Percentiles rank a stretch among this genome's conserved stretches.
These are phyloP conservation scores for Umimayanthus kanabou DNA, from an alignment of 92 coral and sea anemone species.

Conservation along the genomic window DNA sequence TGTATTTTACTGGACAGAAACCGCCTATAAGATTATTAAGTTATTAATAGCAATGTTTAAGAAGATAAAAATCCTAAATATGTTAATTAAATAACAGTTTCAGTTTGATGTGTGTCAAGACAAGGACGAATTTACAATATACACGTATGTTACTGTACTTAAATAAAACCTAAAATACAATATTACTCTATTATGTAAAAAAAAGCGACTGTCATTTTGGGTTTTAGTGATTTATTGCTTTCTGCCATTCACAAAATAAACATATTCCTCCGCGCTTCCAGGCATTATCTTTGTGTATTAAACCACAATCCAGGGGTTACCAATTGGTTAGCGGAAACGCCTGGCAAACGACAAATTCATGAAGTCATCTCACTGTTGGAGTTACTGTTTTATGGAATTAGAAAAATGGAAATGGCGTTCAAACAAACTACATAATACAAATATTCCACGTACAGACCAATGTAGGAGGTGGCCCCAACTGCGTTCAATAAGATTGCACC, in stretches of 20 bases:
- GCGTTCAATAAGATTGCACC: background rate
- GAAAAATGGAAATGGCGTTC: background rate
- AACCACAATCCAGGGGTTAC: slow-evolving; percentile 12
- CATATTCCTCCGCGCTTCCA: background rate
- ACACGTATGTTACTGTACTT: background rate
- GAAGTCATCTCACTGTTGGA: slow-evolving; percentile 26
- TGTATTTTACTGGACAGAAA: background rate
- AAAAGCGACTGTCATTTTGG: background rate
- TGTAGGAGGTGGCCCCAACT: background rate
- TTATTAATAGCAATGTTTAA: background rate
- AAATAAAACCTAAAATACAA: background rate
- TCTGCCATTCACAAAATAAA: background rate
- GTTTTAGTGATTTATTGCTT: background rate
- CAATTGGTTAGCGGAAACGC: slow-evolving; percentile 5
- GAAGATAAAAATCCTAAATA: background rate
- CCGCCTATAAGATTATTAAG: background rate
- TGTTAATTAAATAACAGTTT: background rate
- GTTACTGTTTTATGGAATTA: background rate
- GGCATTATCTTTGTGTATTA: background rate
- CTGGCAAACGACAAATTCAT: background rate
- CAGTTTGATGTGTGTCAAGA: background rate
- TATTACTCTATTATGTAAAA: background rate
- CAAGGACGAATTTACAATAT: background rate
- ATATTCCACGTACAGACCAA: background rate
- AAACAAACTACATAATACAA: background rate